Conservation (phyloP, 2,797 vertebrate species). For the Sandelia bainsii region DNA sequence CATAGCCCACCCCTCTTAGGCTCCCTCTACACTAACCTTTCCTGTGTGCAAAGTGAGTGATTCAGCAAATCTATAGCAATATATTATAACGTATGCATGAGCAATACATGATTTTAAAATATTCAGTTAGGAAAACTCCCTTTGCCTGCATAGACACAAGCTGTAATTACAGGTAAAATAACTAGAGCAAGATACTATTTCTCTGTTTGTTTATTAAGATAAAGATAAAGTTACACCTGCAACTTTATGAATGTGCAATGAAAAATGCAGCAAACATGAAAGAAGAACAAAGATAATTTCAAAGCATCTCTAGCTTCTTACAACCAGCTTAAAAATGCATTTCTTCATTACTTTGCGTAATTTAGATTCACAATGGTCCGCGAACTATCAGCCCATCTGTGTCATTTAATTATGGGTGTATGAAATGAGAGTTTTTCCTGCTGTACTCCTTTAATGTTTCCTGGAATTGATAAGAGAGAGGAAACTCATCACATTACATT, state of each 20-base stretch:
- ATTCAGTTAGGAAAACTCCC: slow-evolving; percentile 4
- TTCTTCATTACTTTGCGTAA: slow-evolving; percentile 74
- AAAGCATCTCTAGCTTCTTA: slow-evolving; percentile 39
- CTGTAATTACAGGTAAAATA: slow-evolving; percentile 22
- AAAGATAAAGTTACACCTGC: slow-evolving; percentile 5
- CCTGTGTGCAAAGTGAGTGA: too few species aligned
- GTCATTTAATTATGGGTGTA: slow-evolving; percentile 90
- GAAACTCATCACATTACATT: slow-evolving; percentile 85
- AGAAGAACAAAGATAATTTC: slow-evolving; percentile 28
- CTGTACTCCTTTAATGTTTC: slow-evolving; percentile 82
- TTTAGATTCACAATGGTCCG: slow-evolving; percentile 73
- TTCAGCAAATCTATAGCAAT: neutral
- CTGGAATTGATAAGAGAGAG: slow-evolving; percentile 82
- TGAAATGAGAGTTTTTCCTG: slow-evolving; percentile 84
- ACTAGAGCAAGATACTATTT: neutral
- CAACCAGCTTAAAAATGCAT: slow-evolving; percentile 54
- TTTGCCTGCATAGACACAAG: neutral
- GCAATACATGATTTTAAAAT: neutral
- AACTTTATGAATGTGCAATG: neutral
- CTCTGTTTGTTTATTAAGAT: neutral
- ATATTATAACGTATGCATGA: neutral
- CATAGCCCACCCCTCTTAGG: too few species aligned
- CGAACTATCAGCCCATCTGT: slow-evolving; percentile 82
- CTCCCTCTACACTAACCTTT: too few species aligned
- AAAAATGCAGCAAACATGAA: slow-evolving; percentile 11